Percentiles rank a stretch among this genome's conserved stretches.
Conservation (phyloP, 2,797 vertebrate species). For the Taenioides sp. region DNA sequence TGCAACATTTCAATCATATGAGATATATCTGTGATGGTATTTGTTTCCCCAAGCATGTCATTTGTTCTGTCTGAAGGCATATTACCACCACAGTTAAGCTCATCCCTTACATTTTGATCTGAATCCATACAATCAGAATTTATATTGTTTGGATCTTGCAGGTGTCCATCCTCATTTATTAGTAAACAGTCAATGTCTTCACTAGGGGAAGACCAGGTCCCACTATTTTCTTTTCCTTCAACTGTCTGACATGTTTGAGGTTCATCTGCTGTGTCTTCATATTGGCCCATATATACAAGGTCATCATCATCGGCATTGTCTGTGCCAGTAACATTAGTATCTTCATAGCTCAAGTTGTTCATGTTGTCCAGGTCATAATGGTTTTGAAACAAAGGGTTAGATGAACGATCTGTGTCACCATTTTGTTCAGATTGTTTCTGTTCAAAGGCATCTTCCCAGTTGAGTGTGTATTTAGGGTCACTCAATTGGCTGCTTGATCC, state of each 20-base stretch:
- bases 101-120: slow-evolving; percentile 51
- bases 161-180: slow-evolving; percentile 80
- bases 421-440: slow-evolving; percentile 59
- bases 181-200: slow-evolving; percentile 75
- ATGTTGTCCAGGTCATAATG: slow-evolving; percentile 70
- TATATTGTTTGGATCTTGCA: slow-evolving; percentile 69
- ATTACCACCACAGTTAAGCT: slow-evolving; percentile 45
- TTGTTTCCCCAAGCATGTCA: slow-evolving; percentile 58
- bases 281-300: slow-evolving; percentile 62
- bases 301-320: slow-evolving; percentile 57
- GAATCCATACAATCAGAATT: slow-evolving; percentile 54
- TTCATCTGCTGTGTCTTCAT: slow-evolving; percentile 55
- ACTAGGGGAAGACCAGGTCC: slow-evolving; percentile 47
- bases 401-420: slow-evolving; percentile 45
- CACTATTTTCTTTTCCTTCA: slow-evolving; percentile 40
- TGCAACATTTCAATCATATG: slow-evolving; percentile 59
- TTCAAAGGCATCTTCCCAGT: slow-evolving; percentile 66
- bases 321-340: slow-evolving; percentile 63
- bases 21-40: slow-evolving; percentile 75
- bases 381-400: slow-evolving; percentile 65
- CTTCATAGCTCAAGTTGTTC: slow-evolving; percentile 58
- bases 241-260: slow-evolving; percentile 54
- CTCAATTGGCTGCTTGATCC: slow-evolving; percentile 65
- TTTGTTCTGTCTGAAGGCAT: slow-evolving; percentile 34
- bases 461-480: slow-evolving; percentile 65